Evolutionary conservation across 2,888 invertebrate genomes (phyloP).

Genomic region (Cryptocephalus moraei): DNA sequence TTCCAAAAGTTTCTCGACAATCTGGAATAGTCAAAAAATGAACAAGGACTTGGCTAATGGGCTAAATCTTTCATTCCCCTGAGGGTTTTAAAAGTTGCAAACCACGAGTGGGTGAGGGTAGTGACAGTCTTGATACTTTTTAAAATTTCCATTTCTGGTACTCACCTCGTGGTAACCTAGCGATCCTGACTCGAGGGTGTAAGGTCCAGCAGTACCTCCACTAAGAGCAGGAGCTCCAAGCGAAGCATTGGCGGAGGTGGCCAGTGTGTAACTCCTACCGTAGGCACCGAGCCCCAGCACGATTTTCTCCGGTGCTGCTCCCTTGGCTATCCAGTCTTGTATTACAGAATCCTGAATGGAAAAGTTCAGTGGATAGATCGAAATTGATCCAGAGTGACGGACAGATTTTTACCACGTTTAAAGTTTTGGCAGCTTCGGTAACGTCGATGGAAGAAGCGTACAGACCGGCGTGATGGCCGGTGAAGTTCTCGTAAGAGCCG

Average conservation of each 20-base stretch:
- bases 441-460: conserved; percentile 42
- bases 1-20: background rate
- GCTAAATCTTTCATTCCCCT: too few relatives aligned
- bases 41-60: background rate
- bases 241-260: conserved; percentile 32
- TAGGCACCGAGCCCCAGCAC: conserved; percentile 63
- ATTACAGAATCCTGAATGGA: background rate
- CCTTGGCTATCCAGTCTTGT: conserved; percentile 42
- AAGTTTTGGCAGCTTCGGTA: conserved; percentile 21
- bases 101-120: too few relatives aligned
- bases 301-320: conserved; percentile 52
- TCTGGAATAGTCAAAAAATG: background rate
- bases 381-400: background rate
- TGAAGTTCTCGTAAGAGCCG: conserved; percentile 52
- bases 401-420: conserved; percentile 25
- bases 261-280: conserved; percentile 55
- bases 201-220: conserved; percentile 50
- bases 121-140: too few relatives aligned
- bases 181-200: conserved; percentile 50
- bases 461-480: conserved; percentile 60
- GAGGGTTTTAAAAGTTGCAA: too few relatives aligned
- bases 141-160: background rate
- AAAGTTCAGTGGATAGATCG: background rate
- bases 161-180: conserved; percentile 28
- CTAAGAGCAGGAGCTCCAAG: conserved; percentile 48